Evolutionary conservation across 2,888 invertebrate species (phyloP).

Genomic region (Dorcus parallelipipedus): DNA sequence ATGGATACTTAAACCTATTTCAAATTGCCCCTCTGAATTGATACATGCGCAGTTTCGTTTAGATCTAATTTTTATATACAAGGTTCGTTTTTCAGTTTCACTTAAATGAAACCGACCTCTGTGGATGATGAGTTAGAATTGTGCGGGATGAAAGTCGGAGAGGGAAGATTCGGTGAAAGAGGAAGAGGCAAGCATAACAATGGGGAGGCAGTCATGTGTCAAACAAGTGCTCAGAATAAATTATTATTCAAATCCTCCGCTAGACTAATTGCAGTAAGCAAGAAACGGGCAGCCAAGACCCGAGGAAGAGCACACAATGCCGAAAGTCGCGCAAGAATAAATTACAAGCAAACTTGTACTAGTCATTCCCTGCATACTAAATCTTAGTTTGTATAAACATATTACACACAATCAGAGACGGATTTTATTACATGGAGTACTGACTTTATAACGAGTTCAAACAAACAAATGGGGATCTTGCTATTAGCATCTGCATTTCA

Average conservation of each 20-base stretch:
- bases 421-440: constrained; percentile 41
- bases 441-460: constrained; percentile 41
- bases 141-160: background rate
- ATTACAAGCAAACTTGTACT: constrained; percentile 42
- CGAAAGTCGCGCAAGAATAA: constrained; percentile 44
- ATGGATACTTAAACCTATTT: constrained; percentile 47
- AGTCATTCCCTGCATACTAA: constrained; percentile 41
- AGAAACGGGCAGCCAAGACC: constrained; percentile 41
- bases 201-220: constrained; percentile 38
- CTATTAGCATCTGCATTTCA: constrained; percentile 28
- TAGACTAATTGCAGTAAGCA: constrained; percentile 45
- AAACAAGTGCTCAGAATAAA: constrained; percentile 41
- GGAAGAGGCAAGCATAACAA: constrained; percentile 16
- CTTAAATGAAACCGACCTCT: no score
- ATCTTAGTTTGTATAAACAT: constrained; percentile 46
- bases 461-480: constrained; percentile 31
- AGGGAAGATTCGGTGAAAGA: constrained; percentile 10
- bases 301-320: constrained; percentile 25
- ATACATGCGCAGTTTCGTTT: background rate
- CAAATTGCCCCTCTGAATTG: constrained; percentile 24
- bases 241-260: constrained; percentile 44
- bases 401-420: constrained; percentile 43
- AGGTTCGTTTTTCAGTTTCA: no score
- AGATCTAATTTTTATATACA: no score
- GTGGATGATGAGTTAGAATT: no score